Percentiles rank a stretch among this genome's conserved stretches.
These are phyloP conservation scores for Brachionus sp. DNA, from an alignment of 1,140 invertebrate species.

Conservation along the genomic window DNA sequence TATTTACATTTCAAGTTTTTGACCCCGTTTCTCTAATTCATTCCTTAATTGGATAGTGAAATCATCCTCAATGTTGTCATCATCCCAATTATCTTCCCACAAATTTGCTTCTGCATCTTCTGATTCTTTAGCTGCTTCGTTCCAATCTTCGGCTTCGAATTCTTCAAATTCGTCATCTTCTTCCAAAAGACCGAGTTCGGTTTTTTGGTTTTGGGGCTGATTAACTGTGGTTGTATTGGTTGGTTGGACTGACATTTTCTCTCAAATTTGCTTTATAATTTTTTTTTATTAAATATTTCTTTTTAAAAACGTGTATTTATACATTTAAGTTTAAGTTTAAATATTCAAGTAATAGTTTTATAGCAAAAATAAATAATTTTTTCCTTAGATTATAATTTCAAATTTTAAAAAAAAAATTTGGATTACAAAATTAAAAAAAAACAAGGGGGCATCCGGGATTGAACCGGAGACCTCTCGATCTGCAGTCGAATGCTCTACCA, in stretches of 20 bases:
- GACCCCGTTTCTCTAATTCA: constrained; percentile 42
- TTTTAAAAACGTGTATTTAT: constrained; percentile 16
- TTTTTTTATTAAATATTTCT: background rate
- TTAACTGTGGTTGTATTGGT: background rate
- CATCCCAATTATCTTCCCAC: constrained; percentile 46
- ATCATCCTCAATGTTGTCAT: constrained; percentile 44
- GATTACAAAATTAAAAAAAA: background rate
- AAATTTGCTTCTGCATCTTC: constrained; percentile 32
- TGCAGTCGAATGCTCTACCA: constrained; percentile 40
- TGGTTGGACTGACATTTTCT: background rate
- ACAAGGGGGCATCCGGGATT: constrained; percentile 34
- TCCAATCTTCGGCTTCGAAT: constrained; percentile 45
- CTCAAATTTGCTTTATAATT: constrained; percentile 36
- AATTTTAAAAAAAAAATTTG: background rate
- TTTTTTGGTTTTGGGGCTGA: constrained; percentile 1
- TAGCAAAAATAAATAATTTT: background rate
- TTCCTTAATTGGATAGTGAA: constrained; percentile 27
- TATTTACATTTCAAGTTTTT: constrained; percentile 45
- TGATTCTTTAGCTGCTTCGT: constrained; percentile 20
- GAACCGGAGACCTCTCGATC: constrained; percentile 39
- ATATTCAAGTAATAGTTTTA: background rate
- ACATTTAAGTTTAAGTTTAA: background rate
- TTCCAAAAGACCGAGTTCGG: constrained; percentile 36
- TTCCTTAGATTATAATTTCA: background rate
- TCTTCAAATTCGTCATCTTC: constrained; percentile 45